Conservation (phyloP, 2,797 vertebrate species). For the Eulemur rubriventer region DNA sequence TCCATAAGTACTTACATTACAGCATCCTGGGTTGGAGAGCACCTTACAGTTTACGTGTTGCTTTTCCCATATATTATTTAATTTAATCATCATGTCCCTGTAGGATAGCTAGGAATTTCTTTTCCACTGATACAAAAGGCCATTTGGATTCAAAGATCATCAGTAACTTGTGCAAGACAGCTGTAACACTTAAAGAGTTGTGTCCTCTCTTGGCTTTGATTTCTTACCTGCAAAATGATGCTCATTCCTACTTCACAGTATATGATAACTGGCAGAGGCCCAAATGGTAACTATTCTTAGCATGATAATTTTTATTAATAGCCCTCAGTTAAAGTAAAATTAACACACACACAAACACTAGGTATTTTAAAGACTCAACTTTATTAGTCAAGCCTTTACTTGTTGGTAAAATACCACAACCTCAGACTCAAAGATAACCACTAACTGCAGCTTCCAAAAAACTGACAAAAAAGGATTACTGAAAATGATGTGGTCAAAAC, state of each 20-base stretch:
- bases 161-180: neutral
- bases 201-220: neutral
- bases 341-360: neutral
- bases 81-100: neutral
- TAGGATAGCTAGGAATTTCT: neutral
- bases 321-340: neutral
- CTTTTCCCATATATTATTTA: neutral
- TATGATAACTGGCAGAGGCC: neutral
- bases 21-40: neutral
- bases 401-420: neutral
- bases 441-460: conserved; percentile 31
- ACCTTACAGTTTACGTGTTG: neutral
- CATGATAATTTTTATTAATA: neutral
- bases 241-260: neutral
- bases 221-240: neutral
- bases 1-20: neutral
- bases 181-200: neutral
- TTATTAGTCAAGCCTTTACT: conserved; percentile 15
- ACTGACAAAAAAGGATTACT: neutral
- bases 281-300: neutral
- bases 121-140: neutral
- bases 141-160: neutral
- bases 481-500: conserved; percentile 36
- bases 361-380: neutral
- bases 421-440: conserved; percentile 1